A percentile compares a stretch with the other conserved stretches of the same genome.
Evolutionary conservation across 1,140 invertebrate genomes (phyloP).

Genomic region (Elysia chlorotica): DNA sequence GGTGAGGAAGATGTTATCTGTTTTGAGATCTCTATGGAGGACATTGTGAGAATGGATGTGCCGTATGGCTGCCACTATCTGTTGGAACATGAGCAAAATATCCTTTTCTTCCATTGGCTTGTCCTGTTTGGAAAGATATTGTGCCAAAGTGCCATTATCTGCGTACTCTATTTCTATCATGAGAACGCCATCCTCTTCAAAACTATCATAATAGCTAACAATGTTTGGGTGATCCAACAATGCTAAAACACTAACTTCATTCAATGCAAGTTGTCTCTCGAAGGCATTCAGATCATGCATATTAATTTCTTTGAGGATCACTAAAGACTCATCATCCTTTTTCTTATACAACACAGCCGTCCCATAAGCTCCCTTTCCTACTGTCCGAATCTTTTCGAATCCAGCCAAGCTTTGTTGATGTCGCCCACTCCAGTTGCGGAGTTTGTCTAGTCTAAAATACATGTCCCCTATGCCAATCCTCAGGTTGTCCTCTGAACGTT

Average conservation of each 20-base stretch:
- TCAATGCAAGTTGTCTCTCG: constrained; percentile 75
- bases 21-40: constrained; percentile 78
- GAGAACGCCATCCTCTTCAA: constrained; percentile 74
- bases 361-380: constrained; percentile 77
- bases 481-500: constrained; percentile 25
- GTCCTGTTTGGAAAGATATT: constrained; percentile 68
- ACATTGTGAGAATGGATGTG: constrained; percentile 78
- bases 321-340: constrained; percentile 70
- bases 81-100: constrained; percentile 72
- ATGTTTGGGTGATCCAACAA: constrained; percentile 78
- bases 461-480: constrained; percentile 54
- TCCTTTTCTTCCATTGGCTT: constrained; percentile 68
- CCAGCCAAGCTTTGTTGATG: constrained; percentile 60
- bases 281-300: constrained; percentile 72
- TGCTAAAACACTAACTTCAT: constrained; percentile 72
- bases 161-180: constrained; percentile 86
- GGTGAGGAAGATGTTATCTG: constrained; percentile 78
- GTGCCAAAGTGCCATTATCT: constrained; percentile 74
- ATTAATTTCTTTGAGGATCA: constrained; percentile 80
- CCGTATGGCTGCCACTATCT: constrained; percentile 73
- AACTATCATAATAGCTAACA: constrained; percentile 76
- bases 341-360: constrained; percentile 75
- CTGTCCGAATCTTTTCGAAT: constrained; percentile 70
- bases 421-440: constrained; percentile 56
- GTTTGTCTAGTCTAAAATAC: constrained; percentile 63